phyloP scores from a whole-genome alignment of 2,797 vertebrate species.

The Trichosurus vulpecula region DNA sequence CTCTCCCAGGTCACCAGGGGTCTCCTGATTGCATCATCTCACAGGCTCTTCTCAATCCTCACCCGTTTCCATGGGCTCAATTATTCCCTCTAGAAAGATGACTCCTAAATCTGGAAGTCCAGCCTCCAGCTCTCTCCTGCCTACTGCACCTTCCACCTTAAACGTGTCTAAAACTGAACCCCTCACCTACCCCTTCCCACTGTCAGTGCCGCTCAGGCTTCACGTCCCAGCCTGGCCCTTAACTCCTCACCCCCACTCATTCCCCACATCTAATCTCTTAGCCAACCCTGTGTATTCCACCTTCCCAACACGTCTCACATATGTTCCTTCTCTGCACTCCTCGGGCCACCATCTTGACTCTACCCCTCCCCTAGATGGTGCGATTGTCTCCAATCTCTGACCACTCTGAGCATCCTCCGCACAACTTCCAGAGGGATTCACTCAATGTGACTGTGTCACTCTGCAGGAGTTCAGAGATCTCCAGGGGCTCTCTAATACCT shows the following conservation, averaged over 20 bases:
- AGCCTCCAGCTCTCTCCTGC: neutral
- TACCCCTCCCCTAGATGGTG: neutral
- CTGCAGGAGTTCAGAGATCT: neutral
- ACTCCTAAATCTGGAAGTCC: neutral
- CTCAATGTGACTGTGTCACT: neutral
- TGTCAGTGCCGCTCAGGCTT: no score
- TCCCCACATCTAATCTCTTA: neutral
- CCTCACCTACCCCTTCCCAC: no score
- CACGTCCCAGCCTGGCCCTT: no score
- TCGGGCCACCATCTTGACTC: neutral
- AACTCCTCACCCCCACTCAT: no score
- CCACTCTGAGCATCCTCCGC: neutral
- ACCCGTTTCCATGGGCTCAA: neutral
- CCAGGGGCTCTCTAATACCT: neutral
- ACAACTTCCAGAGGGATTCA: neutral
- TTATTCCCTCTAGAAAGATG: neutral
- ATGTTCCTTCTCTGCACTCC: neutral
- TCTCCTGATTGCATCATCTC: neutral
- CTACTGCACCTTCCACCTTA: neutral
- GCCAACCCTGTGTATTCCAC: neutral
- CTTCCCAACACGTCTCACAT: neutral
- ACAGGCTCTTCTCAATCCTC: neutral
- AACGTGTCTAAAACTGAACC: no score
- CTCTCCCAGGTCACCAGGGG: neutral
- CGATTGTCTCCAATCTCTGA: neutral